These are phyloP conservation scores for Amazonetta brasiliensis DNA, from an alignment of 2,797 vertebrate genomes.

Conservation along the genomic window DNA sequence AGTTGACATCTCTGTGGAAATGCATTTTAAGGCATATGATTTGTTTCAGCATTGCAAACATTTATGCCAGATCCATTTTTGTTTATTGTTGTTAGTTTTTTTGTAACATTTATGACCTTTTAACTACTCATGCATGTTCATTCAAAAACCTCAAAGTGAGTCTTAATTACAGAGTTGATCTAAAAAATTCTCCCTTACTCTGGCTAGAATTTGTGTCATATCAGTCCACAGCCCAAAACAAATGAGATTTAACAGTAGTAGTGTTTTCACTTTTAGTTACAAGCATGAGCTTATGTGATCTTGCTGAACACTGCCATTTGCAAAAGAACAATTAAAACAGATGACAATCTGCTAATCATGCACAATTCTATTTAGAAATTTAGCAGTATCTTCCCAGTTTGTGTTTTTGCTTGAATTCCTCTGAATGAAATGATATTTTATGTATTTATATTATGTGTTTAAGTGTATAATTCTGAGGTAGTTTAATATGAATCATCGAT, in stretches of 20 bases:
- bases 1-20: slow-evolving; percentile 45
- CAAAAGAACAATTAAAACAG: slow-evolving; percentile 64
- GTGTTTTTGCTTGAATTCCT: background rate
- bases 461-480: background rate
- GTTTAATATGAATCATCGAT: background rate
- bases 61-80: slow-evolving; percentile 58
- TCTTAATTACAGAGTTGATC: slow-evolving; percentile 74
- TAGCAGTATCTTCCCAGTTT: slow-evolving; percentile 28
- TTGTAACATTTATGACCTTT: slow-evolving; percentile 73
- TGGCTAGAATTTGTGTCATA: slow-evolving; percentile 66
- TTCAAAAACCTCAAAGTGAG: slow-evolving; percentile 63
- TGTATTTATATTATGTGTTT: background rate
- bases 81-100: slow-evolving; percentile 55
- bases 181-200: slow-evolving; percentile 72
- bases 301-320: slow-evolving; percentile 63
- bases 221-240: slow-evolving; percentile 65
- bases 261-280: slow-evolving; percentile 49
- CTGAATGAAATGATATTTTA: slow-evolving; percentile 1
- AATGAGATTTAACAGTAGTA: slow-evolving; percentile 52
- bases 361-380: slow-evolving; percentile 21
- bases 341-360: slow-evolving; percentile 57
- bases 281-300: slow-evolving; percentile 42
- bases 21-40: slow-evolving; percentile 21
- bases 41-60: slow-evolving; percentile 54
- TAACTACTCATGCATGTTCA: slow-evolving; percentile 71